Evolutionary conservation across 2,797 vertebrate species (phyloP), one percentile per base, ranked within the genome.

Genomic region (Nyctibius grandis): DNA sequence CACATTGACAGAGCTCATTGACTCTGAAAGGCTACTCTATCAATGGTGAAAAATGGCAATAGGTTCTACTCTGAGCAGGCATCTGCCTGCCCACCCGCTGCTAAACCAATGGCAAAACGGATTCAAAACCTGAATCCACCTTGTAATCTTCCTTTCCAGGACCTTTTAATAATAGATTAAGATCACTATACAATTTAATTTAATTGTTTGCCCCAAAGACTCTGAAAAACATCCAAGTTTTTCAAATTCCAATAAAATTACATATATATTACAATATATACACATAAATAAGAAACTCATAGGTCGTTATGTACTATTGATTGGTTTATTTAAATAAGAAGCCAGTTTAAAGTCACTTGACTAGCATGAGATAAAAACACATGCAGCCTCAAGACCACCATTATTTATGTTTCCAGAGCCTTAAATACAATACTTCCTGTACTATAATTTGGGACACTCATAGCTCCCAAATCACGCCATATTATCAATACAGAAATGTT

Each of bases 1-100:
- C 98, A 99, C 98, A 99, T 98, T 99, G 99, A 99, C 99, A 99
- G 98, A 98, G 98, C 98, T 99, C 99, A 99, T 99, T 99, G 99
- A 99, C 99, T 99, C 98, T 99, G 98, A 99, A 99, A 99, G 98
- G 99, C 98, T 99, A 99, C 98, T 99, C 98, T 99, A 98, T 99
- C 98, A 99, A 99, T 99, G 98, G 98, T 98, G 98, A 98, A 98
- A 98, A 98, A 98, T 98, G 97, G 98, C 98, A 98, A 98, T 98
- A 98, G 98, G 98, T 98, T 99, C 97, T 98, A 98, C 98, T 98
- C 98, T 97, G 98, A 98, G 98, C 98, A 97, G 98, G 98, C 99
- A 99, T 99, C 99, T 99, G 98, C 98, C 99, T 98, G 98, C 98
- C 98, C 98, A 98, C 98, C 98, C 98, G 98, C 98, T 98, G 98